Percentiles rank a stretch among this genome's conserved stretches.
phyloP scores from a whole-genome alignment of 2,888 invertebrate species.

The Drosophila barbarae region DNA sequence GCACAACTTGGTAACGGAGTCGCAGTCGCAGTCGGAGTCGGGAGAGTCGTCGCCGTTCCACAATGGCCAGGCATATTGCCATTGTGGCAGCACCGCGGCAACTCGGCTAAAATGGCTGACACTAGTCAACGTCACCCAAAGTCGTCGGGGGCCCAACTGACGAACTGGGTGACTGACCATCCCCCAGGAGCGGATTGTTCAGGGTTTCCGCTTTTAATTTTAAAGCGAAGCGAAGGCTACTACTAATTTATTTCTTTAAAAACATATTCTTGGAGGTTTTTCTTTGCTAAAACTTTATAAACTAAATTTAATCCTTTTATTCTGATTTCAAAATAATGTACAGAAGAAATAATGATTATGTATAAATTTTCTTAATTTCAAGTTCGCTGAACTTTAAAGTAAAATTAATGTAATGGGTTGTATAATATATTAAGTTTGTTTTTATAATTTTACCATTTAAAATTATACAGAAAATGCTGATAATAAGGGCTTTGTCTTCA shows the following conservation, averaged over 20 bases:
- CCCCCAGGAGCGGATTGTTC: slow-evolving; percentile 26
- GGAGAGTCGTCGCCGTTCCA: slow-evolving; percentile 21
- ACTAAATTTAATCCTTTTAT: neutral
- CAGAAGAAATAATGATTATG: neutral
- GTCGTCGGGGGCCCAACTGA: slow-evolving; percentile 20
- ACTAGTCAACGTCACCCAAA: slow-evolving; percentile 49
- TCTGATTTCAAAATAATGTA: neutral
- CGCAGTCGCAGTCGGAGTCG: slow-evolving; percentile 11
- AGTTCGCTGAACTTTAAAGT: neutral
- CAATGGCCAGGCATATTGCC: slow-evolving; percentile 38
- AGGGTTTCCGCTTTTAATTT: too few relatives aligned
- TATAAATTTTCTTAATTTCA: fast-evolving
- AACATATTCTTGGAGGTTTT: neutral
- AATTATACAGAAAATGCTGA: neutral
- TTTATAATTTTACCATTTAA: neutral
- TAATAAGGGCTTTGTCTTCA: neutral
- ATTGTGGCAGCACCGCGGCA: slow-evolving; percentile 34
- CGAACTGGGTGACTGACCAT: slow-evolving; percentile 45
- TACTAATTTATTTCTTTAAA: too few relatives aligned
- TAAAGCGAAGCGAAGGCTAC: fast-evolving
- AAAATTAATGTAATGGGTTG: neutral
- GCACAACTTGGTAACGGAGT: slow-evolving; percentile 40
- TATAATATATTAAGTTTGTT: slow-evolving; percentile 1
- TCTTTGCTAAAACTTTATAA: neutral
- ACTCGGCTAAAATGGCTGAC: slow-evolving; percentile 69